Evolutionary conservation across 2,113 vertebrate genomes (phyloP).

Genomic region (Pogona vitticeps): DNA sequence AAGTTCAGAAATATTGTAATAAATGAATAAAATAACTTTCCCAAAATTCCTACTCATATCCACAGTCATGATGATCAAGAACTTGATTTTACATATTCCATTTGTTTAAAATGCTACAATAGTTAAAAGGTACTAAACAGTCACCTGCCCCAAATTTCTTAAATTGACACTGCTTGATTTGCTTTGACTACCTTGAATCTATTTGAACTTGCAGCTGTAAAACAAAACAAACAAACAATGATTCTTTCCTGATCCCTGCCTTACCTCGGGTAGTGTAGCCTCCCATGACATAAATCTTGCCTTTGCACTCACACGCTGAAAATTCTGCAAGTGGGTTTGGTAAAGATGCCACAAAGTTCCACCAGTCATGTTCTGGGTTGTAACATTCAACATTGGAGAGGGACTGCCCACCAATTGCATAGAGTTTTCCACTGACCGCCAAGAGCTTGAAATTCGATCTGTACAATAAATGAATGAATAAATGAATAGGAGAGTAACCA

Average conservation of each 20-base stretch:
- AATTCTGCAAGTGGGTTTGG: constrained; percentile 92
- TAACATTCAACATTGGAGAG: constrained; percentile 93
- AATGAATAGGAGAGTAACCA: background rate
- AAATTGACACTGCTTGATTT: background rate
- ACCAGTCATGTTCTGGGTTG: constrained; percentile 90
- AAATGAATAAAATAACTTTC: no score
- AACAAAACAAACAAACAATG: background rate
- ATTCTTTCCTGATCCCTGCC: background rate
- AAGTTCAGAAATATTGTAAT: no score
- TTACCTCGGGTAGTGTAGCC: constrained; percentile 93
- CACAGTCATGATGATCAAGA: background rate
- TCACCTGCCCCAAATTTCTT: background rate
- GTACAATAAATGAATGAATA: constrained; percentile 45
- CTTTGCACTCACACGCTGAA: constrained; percentile 93
- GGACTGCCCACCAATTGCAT: constrained; percentile 92
- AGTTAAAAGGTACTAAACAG: background rate
- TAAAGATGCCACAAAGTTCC: constrained; percentile 91
- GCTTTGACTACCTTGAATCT: background rate
- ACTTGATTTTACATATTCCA: background rate
- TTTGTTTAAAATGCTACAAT: background rate
- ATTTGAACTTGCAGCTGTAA: background rate
- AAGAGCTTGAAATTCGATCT: constrained; percentile 97
- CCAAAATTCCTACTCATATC: background rate
- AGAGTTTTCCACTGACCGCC: constrained; percentile 88
- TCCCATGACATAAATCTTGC: constrained; percentile 93